Evolutionary conservation across 2,888 invertebrate species (phyloP).

Genomic region (Cloeon dipterum): DNA sequence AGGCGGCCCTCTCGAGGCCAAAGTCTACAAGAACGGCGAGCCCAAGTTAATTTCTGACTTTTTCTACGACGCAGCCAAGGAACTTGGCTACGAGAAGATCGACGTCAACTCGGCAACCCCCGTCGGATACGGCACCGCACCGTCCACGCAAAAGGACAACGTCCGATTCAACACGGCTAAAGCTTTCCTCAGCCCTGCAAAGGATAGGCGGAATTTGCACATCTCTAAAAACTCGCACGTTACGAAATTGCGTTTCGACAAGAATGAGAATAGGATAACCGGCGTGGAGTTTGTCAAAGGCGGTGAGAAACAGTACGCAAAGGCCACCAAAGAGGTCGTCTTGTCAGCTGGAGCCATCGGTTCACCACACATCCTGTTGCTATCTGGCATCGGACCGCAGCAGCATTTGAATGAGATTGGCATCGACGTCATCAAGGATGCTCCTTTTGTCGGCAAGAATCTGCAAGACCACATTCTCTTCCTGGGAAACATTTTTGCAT

Average conservation of each 20-base stretch:
- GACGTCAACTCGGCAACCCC: slow-evolving; percentile 59
- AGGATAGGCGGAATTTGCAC: slow-evolving; percentile 14
- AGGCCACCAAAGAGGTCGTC: slow-evolving; percentile 19
- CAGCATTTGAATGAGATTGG: slow-evolving; percentile 8
- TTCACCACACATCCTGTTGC: slow-evolving; percentile 10
- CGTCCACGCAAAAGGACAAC: slow-evolving; percentile 15
- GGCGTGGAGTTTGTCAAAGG: slow-evolving; percentile 13
- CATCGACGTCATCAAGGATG: slow-evolving; percentile 8
- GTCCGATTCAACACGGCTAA: slow-evolving; percentile 16
- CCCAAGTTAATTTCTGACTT: slow-evolving; percentile 14
- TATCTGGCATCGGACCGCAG: slow-evolving; percentile 11
- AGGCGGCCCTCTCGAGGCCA: slow-evolving; percentile 15
- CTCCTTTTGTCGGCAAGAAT: slow-evolving; percentile 10
- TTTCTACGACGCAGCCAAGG: slow-evolving; percentile 14
- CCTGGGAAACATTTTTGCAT: not conserved
- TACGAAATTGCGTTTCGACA: slow-evolving; percentile 13
- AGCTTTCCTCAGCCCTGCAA: slow-evolving; percentile 14
- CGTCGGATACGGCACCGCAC: slow-evolving; percentile 31
- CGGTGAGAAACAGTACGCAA: slow-evolving; percentile 11
- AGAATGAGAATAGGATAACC: slow-evolving; percentile 11
- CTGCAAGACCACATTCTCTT: slow-evolving; percentile 9
- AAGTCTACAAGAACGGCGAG: slow-evolving; percentile 14
- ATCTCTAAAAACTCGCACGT: slow-evolving; percentile 14
- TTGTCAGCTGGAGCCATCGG: slow-evolving; percentile 10
- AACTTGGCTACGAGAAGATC: slow-evolving; percentile 27